Evolutionary conservation across 2,888 invertebrate species (phyloP), one percentile per base, ranked within the genome.

Genomic region (Ommatoiulus sabulosus): DNA sequence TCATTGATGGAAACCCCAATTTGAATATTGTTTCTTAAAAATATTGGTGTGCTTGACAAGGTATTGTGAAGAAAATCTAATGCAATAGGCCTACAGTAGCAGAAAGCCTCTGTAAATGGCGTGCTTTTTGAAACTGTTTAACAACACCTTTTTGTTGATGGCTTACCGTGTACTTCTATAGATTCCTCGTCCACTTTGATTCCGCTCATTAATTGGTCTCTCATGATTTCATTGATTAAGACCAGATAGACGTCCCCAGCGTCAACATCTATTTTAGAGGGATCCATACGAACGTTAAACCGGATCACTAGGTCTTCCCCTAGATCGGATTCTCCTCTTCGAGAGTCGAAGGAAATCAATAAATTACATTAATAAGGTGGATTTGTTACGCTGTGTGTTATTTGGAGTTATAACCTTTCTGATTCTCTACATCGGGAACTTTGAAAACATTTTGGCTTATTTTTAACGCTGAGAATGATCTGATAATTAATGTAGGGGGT

Each of bases 231-330:
- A 52, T 89, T 89, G 17, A 86, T 52, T 20, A 89, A 93, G 44
- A 94, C 94, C 1, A 94, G 93, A 72, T 93, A 93, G 44, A 97
- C 94, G 91, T 97, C 96, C 17, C 95, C 92, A 20, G 92, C 91
- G 87, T 92, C 92, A 15, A 92, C 91, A 80, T 92, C 91, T 52
- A 92, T 91, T 88, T 92, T 91, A 43, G 91, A 91, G 7, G 97
- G 96, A 93, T 97, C 96, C 91, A 97, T 96, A 88, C 96, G 95
- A 88, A 97, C 94, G 92, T 97, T 97, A 92, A 97, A 97, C 92
- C 97, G 97, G 0, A 97, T 96, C 87, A 96, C 95, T 88, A 97
- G 94, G 90, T 96, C 96, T 89, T 95, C 94, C 72, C 94, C 95
- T 91, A 89, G 84, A 15, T 90, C 90, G 86, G 88, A 85, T 48